Evolutionary conservation across 2,888 invertebrate species (phyloP), one percentile per base, ranked within the genome.

Genomic region (Clepsis dumicolana): DNA sequence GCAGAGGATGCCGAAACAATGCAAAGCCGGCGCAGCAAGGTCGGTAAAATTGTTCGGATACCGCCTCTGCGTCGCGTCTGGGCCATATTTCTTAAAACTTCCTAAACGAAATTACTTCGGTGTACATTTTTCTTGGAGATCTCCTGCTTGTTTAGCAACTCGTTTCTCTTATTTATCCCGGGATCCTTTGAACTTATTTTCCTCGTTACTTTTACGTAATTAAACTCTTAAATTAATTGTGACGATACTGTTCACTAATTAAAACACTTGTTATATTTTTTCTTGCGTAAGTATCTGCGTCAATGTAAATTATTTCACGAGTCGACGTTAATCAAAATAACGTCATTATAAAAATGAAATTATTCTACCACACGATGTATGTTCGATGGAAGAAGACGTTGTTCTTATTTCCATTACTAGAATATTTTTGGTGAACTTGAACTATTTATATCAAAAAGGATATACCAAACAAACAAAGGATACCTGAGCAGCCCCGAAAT

Each of bases 21-120:
- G 52, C 10, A 53, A 38, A 25, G 16, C 21, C 52, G 16, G 18
- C 5, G 18, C 3, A 53, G 48, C 25, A 12, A 18, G 38, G 56
- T 32, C 16, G 41, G 27, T 41, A 44, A 70, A 70, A 62, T 38
- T 53, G 29, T 18, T 18, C 50, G 44, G 53, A 56, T 57, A 18
- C 59, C 65, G 72, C 67, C 71, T 77, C 16, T 57, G 61, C 64
- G 64, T 50, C 38, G 60, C 69, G 54, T 65, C 70, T 65, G 62
- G 63, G 53, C 76, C 79, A 77, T 80, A 78, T 79, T 72, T 75
- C 75, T 74, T 38, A 69, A 80, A 83, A 84, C 77, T 86, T 85
- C 48, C 69, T 62, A 78, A 86, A 84, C 76, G 70, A 78, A 83
- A 83, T 86, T 85, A 83, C 76, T 72, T 53, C 59, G 76, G 70